Evolutionary conservation across 1,140 invertebrate species (phyloP).

Genomic region (Oedothorax gibbosus): DNA sequence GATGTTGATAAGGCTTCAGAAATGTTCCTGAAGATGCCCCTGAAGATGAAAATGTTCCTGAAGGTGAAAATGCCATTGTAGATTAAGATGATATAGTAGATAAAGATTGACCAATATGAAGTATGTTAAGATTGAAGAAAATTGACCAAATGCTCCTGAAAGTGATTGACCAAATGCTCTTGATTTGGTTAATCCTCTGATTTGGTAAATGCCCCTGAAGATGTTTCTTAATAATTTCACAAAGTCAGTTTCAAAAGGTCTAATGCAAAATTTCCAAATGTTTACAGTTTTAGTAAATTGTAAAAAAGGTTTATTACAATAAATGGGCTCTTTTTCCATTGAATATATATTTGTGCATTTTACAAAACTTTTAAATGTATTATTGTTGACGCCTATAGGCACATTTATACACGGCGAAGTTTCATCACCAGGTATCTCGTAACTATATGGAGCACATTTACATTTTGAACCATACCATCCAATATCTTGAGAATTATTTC

Average conservation of each 20-base stretch:
- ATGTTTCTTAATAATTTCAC: too few relatives aligned
- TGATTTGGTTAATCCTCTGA: too few relatives aligned
- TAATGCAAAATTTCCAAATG: neutral
- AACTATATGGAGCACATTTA: conserved; percentile 4
- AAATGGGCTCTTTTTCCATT: neutral
- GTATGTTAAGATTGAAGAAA: too few relatives aligned
- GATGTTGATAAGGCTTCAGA: too few relatives aligned
- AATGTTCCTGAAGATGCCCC: too few relatives aligned
- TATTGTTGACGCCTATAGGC: neutral
- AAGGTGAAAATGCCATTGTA: too few relatives aligned
- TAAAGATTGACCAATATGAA: too few relatives aligned
- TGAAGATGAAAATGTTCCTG: too few relatives aligned
- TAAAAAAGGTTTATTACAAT: neutral
- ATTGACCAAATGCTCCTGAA: too few relatives aligned
- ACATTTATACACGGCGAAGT: conserved; percentile 5
- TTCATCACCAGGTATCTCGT: neutral
- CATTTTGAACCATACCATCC: conserved; percentile 22
- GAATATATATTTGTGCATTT: conserved; percentile 29
- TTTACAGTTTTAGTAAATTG: neutral
- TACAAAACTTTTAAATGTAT: neutral
- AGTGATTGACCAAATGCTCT: too few relatives aligned
- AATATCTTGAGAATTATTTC: neutral
- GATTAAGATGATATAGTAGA: too few relatives aligned
- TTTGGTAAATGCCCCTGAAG: too few relatives aligned
- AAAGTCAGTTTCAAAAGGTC: neutral